phyloP scores from a whole-genome alignment of 2,113 vertebrate genomes.

The Megaleporinus macrocephalus region DNA sequence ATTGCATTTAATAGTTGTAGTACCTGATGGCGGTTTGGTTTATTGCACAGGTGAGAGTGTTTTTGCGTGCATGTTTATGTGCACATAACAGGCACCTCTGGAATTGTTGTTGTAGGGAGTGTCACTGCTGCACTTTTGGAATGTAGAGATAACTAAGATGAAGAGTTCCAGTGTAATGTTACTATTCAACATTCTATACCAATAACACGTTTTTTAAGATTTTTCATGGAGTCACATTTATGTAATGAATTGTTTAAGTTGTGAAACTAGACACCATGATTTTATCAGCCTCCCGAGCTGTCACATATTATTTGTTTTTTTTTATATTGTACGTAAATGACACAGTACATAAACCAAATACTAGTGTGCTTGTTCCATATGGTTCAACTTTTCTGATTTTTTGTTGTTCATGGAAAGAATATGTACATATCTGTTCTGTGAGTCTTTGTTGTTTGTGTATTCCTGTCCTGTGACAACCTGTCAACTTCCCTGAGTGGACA shows the following conservation, averaged over 20 bases:
- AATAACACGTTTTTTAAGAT: slow-evolving; percentile 19
- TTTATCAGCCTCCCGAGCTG: neutral
- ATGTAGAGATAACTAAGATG: neutral
- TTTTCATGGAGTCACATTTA: neutral
- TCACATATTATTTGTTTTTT: slow-evolving; percentile 5
- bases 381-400: slow-evolving; percentile 12
- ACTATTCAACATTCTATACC: neutral
- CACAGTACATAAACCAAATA: slow-evolving; percentile 56
- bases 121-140: neutral
- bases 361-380: slow-evolving; percentile 38
- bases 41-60: slow-evolving; percentile 37
- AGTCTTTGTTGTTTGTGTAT: slow-evolving; percentile 70
- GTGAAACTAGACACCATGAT: neutral
- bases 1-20: neutral
- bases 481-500: slow-evolving; percentile 52
- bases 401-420: slow-evolving; percentile 27
- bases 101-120: neutral
- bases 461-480: slow-evolving; percentile 69
- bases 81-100: slow-evolving; percentile 6
- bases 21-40: neutral
- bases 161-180: neutral
- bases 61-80: slow-evolving; percentile 20
- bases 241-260: slow-evolving; percentile 5
- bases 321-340: slow-evolving; percentile 39
- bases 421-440: slow-evolving; percentile 68